Evolutionary conservation across 1,140 invertebrate genomes (phyloP).

Genomic region (Drosophila ercepeae): DNA sequence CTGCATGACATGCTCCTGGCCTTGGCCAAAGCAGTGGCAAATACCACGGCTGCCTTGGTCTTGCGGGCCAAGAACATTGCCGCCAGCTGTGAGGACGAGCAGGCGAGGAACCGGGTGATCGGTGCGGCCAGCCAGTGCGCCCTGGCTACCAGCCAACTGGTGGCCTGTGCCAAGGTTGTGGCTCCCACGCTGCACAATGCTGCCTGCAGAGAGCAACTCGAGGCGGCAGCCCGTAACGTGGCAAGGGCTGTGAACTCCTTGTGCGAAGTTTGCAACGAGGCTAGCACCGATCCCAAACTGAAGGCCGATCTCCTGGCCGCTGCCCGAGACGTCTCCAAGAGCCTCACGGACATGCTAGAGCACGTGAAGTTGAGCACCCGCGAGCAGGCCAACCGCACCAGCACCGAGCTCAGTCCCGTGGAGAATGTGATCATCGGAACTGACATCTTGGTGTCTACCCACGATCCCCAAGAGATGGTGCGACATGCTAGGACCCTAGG

Average conservation of each 20-base stretch:
- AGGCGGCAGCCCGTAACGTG: conserved; percentile 96
- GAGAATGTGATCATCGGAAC: conserved; percentile 96
- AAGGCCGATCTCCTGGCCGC: conserved; percentile 92
- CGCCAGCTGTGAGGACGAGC: conserved; percentile 91
- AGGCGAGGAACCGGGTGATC: conserved; percentile 94
- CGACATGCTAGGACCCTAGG: conserved; percentile 95
- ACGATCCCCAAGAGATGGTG: conserved; percentile 97
- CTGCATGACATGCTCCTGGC: conserved; percentile 93
- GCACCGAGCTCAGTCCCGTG: conserved; percentile 91
- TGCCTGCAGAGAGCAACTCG: conserved; percentile 96
- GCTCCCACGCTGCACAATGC: conserved; percentile 94
- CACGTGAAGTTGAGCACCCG: conserved; percentile 90
- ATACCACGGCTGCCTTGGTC: conserved; percentile 97
- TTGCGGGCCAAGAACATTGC: conserved; percentile 97
- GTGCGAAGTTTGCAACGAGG: conserved; percentile 92
- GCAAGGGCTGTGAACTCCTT: conserved; percentile 95
- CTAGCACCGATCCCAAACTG: conserved; percentile 87
- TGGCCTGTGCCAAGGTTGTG: conserved; percentile 98
- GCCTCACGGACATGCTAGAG: conserved; percentile 94
- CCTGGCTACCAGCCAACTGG: conserved; percentile 97
- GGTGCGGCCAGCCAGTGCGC: conserved; percentile 98
- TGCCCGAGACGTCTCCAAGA: conserved; percentile 94
- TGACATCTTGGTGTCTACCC: conserved; percentile 93
- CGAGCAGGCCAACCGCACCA: conserved; percentile 85
- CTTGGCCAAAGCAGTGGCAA: conserved; percentile 97